These are phyloP conservation scores for Speoplatyrhinus poulsoni DNA, from an alignment of 2,113 vertebrate species.

Conservation along the genomic window DNA sequence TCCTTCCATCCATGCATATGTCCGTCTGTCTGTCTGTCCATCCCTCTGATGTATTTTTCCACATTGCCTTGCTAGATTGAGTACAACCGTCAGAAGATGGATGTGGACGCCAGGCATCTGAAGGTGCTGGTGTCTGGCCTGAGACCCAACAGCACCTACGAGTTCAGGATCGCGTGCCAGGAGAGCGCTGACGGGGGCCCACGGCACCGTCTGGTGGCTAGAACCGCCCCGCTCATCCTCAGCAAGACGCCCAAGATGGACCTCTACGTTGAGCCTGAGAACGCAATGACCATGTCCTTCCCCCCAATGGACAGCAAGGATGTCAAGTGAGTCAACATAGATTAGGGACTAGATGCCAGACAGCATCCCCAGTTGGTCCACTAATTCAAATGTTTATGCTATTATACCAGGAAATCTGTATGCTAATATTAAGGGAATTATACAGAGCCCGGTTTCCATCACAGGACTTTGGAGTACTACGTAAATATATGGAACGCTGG, in stretches of 20 bases:
- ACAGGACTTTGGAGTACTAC: too few species aligned
- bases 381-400: too few species aligned
- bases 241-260: conserved; percentile 86
- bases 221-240: conserved; percentile 85
- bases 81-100: conserved; percentile 87
- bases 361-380: too few species aligned
- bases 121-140: conserved; percentile 88
- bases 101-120: conserved; percentile 87
- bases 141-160: conserved; percentile 88
- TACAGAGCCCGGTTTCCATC: too few species aligned
- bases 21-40: neutral
- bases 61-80: conserved; percentile 80
- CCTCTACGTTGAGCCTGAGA: conserved; percentile 82
- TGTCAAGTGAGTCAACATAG: conserved; percentile 80
- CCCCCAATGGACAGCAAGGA: conserved; percentile 82
- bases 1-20: neutral
- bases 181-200: conserved; percentile 85
- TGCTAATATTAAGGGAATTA: too few species aligned
- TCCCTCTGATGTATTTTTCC: neutral
- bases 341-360: too few species aligned
- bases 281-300: conserved; percentile 83
- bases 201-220: conserved; percentile 86
- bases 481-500: too few species aligned
- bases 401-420: too few species aligned
- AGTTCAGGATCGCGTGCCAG: conserved; percentile 86